phyloP scores from a whole-genome alignment of 2,113 vertebrate genomes.

The Ceyx cyanopectus region DNA sequence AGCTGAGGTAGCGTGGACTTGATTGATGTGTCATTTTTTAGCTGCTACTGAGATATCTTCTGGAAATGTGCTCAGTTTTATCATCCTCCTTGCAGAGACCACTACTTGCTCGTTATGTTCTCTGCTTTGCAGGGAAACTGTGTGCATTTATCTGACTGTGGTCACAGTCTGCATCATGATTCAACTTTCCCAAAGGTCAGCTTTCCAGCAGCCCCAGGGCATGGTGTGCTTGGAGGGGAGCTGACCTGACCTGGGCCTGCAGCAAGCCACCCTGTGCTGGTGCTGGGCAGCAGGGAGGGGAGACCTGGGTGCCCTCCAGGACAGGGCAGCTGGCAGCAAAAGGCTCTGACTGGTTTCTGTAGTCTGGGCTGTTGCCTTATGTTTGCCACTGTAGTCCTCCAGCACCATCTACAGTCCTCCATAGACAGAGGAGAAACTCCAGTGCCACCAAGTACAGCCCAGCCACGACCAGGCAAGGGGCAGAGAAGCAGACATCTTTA shows the following conservation, averaged over 20 bases:
- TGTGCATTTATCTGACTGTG: accelerated
- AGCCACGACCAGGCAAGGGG: accelerated
- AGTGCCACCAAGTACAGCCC: accelerated
- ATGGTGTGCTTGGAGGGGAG: accelerated
- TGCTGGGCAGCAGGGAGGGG: not conserved
- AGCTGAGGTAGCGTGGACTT: not conserved
- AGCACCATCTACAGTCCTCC: slow-evolving; percentile 40
- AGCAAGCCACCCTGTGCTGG: not conserved
- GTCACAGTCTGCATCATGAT: accelerated
- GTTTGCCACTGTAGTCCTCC: not conserved
- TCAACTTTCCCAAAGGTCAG: accelerated
- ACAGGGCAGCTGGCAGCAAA: accelerated
- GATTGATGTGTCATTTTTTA: not conserved
- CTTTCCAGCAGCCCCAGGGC: not conserved
- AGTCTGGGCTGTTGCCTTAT: accelerated
- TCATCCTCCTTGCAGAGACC: accelerated
- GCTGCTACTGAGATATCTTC: accelerated
- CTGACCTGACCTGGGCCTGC: accelerated
- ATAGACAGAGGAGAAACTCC: accelerated
- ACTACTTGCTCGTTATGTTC: accelerated
- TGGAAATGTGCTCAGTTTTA: not conserved
- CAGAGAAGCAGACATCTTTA: not conserved
- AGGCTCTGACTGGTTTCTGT: not conserved
- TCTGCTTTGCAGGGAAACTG: not conserved
- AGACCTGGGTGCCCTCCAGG: accelerated